phyloP scores from a whole-genome alignment of 2,113 vertebrate genomes.

The Gorsachius goisagi region DNA sequence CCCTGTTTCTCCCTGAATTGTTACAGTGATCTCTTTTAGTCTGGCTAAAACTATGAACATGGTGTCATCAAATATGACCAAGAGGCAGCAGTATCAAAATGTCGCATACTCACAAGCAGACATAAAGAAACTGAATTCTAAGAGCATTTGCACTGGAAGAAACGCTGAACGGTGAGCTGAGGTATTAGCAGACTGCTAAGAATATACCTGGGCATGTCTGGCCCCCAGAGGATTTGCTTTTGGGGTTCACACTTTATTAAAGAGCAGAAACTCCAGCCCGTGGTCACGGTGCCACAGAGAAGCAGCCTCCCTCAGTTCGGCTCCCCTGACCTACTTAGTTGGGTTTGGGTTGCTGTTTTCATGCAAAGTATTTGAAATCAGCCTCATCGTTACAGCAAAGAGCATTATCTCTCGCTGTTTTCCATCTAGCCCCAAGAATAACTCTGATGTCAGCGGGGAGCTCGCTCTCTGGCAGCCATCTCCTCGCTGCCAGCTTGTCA shows the following conservation, averaged over 20 bases:
- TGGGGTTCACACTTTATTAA: not conserved
- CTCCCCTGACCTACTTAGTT: slow-evolving; percentile 18
- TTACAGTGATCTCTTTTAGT: not conserved
- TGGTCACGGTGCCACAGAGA: not conserved
- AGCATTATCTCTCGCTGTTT: slow-evolving; percentile 10
- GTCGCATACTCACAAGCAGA: not conserved
- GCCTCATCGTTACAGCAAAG: slow-evolving; percentile 42
- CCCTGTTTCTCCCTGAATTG: not conserved
- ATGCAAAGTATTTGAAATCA: slow-evolving; percentile 15
- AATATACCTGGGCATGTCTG: not conserved
- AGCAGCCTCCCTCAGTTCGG: not conserved
- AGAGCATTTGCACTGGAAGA: not conserved
- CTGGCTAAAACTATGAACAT: not conserved
- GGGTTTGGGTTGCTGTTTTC: slow-evolving; percentile 11
- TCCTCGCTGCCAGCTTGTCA: slow-evolving; percentile 24
- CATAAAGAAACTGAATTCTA: not conserved
- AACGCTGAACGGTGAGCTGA: not conserved
- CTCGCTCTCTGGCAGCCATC: slow-evolving; percentile 27
- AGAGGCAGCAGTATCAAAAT: not conserved
- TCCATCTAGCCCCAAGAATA: slow-evolving; percentile 61
- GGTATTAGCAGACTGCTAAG: not conserved
- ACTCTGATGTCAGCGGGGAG: slow-evolving; percentile 54
- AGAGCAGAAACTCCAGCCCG: not conserved
- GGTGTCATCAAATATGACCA: not conserved
- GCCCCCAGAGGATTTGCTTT: not conserved